phyloP scores from a whole-genome alignment of 2,888 invertebrate species.

The Lamellibrachia satsuma region DNA sequence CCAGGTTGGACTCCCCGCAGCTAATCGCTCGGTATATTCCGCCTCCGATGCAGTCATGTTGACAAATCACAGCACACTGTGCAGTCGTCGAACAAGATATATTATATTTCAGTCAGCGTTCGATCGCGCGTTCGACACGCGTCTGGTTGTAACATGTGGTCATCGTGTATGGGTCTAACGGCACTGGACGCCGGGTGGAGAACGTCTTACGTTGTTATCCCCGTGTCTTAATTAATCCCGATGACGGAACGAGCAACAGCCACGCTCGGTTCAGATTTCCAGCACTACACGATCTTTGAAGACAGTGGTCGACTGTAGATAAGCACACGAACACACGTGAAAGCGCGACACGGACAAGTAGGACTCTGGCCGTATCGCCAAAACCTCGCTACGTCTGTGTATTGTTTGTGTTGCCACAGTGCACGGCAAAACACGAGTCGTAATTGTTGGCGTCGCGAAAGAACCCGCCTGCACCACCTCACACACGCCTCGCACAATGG shows the following conservation, averaged over 20 bases:
- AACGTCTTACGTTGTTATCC: neutral
- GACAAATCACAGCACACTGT: neutral
- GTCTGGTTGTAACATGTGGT: neutral
- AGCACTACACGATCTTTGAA: neutral
- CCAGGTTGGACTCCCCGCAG: neutral
- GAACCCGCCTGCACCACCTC: neutral
- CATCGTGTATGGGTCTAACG: neutral
- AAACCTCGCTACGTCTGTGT: neutral
- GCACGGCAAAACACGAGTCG: neutral
- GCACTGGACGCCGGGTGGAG: neutral
- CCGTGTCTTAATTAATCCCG: neutral
- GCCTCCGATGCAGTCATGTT: neutral
- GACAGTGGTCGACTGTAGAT: neutral
- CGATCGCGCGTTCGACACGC: neutral
- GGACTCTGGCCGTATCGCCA: neutral
- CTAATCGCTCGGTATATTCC: neutral
- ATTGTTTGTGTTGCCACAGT: neutral
- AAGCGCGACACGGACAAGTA: neutral
- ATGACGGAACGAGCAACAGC: neutral
- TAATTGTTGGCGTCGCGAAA: neutral
- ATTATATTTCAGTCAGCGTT: neutral
- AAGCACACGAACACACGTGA: neutral
- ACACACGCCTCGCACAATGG: neutral
- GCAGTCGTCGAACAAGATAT: neutral
- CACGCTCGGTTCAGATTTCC: neutral